Evolutionary conservation across 2,888 invertebrate species (phyloP).

Genomic region (Hololepta plana): DNA sequence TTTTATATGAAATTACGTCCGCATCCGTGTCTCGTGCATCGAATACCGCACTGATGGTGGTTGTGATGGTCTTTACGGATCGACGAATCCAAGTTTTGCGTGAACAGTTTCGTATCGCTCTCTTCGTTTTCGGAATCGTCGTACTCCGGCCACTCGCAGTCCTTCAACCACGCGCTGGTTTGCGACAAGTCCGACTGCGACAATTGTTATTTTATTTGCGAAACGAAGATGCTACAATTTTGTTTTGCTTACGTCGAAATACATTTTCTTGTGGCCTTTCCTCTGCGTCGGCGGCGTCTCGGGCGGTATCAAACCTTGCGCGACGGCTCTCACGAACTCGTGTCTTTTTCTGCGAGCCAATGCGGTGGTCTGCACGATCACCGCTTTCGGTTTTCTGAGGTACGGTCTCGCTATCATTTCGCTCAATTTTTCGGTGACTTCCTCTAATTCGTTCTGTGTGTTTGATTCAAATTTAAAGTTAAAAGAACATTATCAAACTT

Average conservation of each 20-base stretch:
- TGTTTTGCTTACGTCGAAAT: conserved; percentile 26
- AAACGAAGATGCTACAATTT: conserved; percentile 1
- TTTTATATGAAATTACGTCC: conserved; percentile 16
- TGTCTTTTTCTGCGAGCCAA: conserved; percentile 39
- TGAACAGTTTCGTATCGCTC: conserved; percentile 19
- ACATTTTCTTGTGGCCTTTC: conserved; percentile 27
- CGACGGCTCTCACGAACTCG: conserved; percentile 42
- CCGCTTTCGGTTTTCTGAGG: conserved; percentile 38
- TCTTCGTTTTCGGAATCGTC: conserved; percentile 34
- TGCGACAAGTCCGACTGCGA: conserved; percentile 25
- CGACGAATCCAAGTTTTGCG: conserved; percentile 15
- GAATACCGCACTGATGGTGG: conserved; percentile 36
- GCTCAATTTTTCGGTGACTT: conserved; percentile 42
- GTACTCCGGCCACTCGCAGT: conserved; percentile 42
- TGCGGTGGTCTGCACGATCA: conserved; percentile 41
- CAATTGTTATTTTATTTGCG: neutral
- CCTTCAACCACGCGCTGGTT: conserved; percentile 30
- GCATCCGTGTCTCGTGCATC: conserved; percentile 25
- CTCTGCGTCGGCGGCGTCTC: conserved; percentile 42
- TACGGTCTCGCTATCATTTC: conserved; percentile 47
- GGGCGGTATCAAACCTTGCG: conserved; percentile 35
- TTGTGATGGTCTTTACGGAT: conserved; percentile 28
- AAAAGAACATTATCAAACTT: too few relatives aligned
- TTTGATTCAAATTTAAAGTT: conserved; percentile 3
- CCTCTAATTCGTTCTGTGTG: conserved; percentile 43